Base-by-base conservation (phyloP, 2,888 invertebrate genomes). In the Nineta flava region DNA sequence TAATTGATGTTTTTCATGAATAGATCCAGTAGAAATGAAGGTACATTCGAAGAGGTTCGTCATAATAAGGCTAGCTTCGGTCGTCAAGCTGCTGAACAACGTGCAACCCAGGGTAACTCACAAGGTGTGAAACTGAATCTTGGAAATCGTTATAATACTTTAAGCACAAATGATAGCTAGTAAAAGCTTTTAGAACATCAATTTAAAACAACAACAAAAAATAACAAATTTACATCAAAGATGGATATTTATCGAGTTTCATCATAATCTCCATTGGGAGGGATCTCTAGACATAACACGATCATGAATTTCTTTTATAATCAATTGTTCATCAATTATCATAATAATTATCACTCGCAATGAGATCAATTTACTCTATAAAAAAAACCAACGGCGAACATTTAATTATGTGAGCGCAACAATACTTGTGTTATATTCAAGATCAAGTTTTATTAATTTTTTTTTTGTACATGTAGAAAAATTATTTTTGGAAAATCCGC, bases 61-160 rank as follows among this genome's bases (percentile, higher is more conserved):
- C 74, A 74, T 55, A 68, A 66, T 58, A 72, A 73, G 49, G 69
- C 74, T 15, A 70, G 69, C 56, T 67, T 69, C 9, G 62, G 65
- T 50, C 59, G 66, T 53, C 69, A 70, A 58, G 65, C 67, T n/a
- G 70, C 70, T 54, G 68, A 68, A 49, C 60, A 67, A 48, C 69
- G 68, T 52, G 66, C 69, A 48, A 35, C 21, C 15, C 31, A 41
- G 10, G 15, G 44, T 34, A 68, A 68, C 51, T 56, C 63, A 41
- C 70, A 73, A 59, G 72, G 72, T 46, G 72, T 75, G 41, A 74
- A 74, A 54, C 62, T 79, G 41, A 71, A 71, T 17, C 65, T 79
- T 59, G 79, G 75, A 56, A 80, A 79, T 65, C 79, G 79, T 61
- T 80, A 72, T 59, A 76, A 75, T 58, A 75, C 78, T 53, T 66